A percentile compares a stretch with the other conserved stretches of the same genome.
These are phyloP conservation scores for Crocuta crocuta DNA, from an alignment of 2,113 vertebrate species.

Conservation along the genomic window DNA sequence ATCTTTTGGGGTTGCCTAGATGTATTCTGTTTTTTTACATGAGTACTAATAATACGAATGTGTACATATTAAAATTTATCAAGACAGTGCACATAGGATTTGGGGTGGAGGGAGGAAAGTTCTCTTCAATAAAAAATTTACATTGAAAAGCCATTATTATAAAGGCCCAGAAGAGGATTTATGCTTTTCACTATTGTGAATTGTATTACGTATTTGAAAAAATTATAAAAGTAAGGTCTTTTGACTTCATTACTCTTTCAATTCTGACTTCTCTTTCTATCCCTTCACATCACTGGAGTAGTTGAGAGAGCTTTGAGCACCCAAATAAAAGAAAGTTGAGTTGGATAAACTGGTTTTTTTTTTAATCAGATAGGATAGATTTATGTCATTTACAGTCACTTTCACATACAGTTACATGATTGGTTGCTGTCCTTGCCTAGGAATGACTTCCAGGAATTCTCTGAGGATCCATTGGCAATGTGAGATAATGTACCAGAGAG, in stretches of 20 bases:
- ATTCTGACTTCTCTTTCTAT: background rate
- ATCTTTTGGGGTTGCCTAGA: background rate
- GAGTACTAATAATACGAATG: background rate
- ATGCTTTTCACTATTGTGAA: background rate
- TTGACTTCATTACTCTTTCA: background rate
- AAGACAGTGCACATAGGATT: background rate
- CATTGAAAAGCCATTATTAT: constrained; percentile 10
- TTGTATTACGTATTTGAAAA: background rate
- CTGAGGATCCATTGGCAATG: background rate
- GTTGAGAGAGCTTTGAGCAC: background rate
- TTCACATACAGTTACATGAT: background rate
- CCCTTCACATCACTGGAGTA: background rate
- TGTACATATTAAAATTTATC: background rate
- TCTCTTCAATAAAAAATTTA: constrained; percentile 7
- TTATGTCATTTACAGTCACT: background rate
- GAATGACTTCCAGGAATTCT: background rate
- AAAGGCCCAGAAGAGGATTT: background rate
- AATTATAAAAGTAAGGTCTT: background rate
- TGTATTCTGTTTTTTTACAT: background rate
- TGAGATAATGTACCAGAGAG: background rate
- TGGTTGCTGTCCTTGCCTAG: background rate
- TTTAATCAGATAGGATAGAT: background rate
- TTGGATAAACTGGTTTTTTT: background rate
- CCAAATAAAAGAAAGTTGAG: background rate
- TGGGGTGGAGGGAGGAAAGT: background rate